Percentiles rank a stretch among this genome's conserved stretches.
These are phyloP conservation scores for Forbesichthys agassizii DNA, from an alignment of 2,113 vertebrate genomes.

Conservation along the genomic window DNA sequence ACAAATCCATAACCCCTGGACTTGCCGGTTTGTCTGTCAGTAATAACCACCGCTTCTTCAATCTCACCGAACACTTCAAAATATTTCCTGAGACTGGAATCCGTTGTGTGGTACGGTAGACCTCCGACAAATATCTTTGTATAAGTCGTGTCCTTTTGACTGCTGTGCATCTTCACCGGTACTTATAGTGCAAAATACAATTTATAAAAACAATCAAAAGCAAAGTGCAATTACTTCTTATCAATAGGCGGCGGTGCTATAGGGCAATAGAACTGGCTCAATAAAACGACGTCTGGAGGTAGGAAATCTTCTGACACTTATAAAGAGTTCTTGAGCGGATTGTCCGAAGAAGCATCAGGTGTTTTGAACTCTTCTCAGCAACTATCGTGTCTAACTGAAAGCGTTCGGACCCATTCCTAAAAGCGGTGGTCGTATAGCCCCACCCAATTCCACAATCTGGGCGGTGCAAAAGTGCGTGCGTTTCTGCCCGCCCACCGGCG, in stretches of 20 bases:
- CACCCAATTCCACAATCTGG: constrained; percentile 56
- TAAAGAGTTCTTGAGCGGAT: constrained; percentile 65
- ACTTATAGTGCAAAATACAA: constrained; percentile 72
- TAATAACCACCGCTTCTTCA: constrained; percentile 97
- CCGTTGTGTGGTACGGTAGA: constrained; percentile 96
- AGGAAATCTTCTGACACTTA: constrained; percentile 68
- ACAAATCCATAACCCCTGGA: constrained; percentile 97
- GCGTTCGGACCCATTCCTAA: constrained; percentile 75
- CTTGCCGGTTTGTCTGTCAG: constrained; percentile 96
- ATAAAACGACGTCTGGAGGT: constrained; percentile 66
- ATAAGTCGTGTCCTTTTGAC: constrained; percentile 98
- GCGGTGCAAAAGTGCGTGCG: constrained; percentile 13
- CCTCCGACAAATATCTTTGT: constrained; percentile 99
- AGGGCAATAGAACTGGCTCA: constrained; percentile 33
- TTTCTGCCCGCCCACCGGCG: constrained; percentile 63
- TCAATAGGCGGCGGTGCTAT: constrained; percentile 31
- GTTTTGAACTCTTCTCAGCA: constrained; percentile 69
- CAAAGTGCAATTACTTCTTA: constrained; percentile 75
- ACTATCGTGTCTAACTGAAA: constrained; percentile 73
- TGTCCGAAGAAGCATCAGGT: constrained; percentile 74
- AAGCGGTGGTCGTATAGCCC: constrained; percentile 60
- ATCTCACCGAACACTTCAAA: constrained; percentile 98
- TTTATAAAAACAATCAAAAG: constrained; percentile 46
- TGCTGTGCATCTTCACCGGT: constrained; percentile 91
- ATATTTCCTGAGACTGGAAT: constrained; percentile 97